Evolutionary conservation across 2,888 invertebrate species (phyloP).

Genomic region (Druceiella hillmani): DNA sequence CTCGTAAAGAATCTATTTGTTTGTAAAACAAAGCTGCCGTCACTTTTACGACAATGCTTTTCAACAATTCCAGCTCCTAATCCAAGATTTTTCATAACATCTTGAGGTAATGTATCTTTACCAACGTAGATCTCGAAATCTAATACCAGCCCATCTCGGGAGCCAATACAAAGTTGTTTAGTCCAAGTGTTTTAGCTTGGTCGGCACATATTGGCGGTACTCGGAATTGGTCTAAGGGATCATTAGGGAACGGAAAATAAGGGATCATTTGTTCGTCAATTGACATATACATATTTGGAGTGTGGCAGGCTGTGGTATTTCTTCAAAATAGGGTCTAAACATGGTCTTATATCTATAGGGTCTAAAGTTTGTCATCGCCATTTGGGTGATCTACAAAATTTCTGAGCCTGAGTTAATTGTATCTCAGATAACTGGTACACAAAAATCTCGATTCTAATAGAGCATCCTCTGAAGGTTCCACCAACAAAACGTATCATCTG

Average conservation of each 20-base stretch:
- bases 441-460: slow-evolving; percentile 16
- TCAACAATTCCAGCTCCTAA: slow-evolving; percentile 23
- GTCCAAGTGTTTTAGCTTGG: slow-evolving; percentile 26
- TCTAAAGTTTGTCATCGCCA: slow-evolving; percentile 17
- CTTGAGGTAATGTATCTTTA: too few species aligned
- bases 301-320: slow-evolving; percentile 18
- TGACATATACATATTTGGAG: slow-evolving; percentile 24
- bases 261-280: slow-evolving; percentile 28
- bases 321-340: slow-evolving; percentile 14
- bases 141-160: slow-evolving; percentile 24
- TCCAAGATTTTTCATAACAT: too few species aligned
- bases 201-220: slow-evolving; percentile 21
- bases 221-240: too few species aligned
- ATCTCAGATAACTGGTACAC: slow-evolving; percentile 5
- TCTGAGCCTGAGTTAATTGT: slow-evolving; percentile 8
- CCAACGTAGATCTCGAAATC: slow-evolving; percentile 26
- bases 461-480: slow-evolving; percentile 15
- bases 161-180: slow-evolving; percentile 29
- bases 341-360: slow-evolving; percentile 21
- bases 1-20: slow-evolving; percentile 16
- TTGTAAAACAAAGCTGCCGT: slow-evolving; percentile 16
- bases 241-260: slow-evolving; percentile 24
- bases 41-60: slow-evolving; percentile 16
- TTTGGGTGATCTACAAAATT: neutral
- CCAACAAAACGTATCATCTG: slow-evolving; percentile 10